phyloP scores from a whole-genome alignment of 2,888 invertebrate genomes.

The Pheosia tremula region DNA sequence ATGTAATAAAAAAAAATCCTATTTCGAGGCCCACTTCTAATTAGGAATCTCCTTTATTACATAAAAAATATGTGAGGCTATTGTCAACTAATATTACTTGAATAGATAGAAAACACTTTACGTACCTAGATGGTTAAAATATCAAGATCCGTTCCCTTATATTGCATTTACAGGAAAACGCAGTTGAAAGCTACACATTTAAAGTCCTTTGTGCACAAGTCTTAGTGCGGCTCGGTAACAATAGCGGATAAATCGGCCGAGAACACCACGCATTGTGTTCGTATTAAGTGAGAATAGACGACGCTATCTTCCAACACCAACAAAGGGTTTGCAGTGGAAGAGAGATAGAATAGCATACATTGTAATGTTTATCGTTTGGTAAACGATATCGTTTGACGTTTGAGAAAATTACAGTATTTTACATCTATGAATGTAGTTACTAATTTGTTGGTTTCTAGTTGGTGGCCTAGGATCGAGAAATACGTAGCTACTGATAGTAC shows the following conservation, averaged over 20 bases:
- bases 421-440: no score
- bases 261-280: conserved; percentile 64
- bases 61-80: no score
- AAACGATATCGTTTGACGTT: not conserved
- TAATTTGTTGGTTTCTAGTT: no score
- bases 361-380: not conserved
- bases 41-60: no score
- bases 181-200: conserved; percentile 3
- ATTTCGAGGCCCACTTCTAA: not conserved
- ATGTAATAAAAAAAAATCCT: no score
- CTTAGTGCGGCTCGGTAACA: conserved; percentile 40
- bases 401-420: not conserved
- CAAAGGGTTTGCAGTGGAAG: conserved; percentile 42
- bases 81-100: no score
- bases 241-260: conserved; percentile 63
- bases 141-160: not conserved
- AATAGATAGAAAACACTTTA: no score
- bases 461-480: no score
- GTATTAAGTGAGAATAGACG: conserved; percentile 68
- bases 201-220: conserved; percentile 4
- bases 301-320: conserved; percentile 49
- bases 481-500: no score
- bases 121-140: no score
- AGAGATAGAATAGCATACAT: not conserved
- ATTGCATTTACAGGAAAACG: not conserved